Percentiles rank a stretch among this genome's conserved stretches.
Conservation (phyloP, 1,140 invertebrate genomes). For the Melitaea cinxia region DNA sequence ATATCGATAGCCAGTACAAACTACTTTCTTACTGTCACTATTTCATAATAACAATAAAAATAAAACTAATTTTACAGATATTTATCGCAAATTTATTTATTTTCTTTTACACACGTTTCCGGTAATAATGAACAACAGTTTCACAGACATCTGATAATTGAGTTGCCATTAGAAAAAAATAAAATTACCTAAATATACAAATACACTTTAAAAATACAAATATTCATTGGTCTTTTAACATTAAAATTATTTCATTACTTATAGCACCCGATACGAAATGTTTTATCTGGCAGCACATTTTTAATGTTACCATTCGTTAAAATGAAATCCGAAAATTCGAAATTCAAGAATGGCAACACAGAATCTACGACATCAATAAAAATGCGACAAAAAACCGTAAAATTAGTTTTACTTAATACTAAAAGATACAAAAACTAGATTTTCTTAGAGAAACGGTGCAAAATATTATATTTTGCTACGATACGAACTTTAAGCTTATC, state of each 20-base stretch:
- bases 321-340: background rate
- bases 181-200: background rate
- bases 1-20: constrained; percentile 8
- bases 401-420: constrained; percentile 34
- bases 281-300: background rate
- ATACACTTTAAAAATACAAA: background rate
- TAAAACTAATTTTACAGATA: constrained; percentile 23
- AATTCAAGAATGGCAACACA: background rate
- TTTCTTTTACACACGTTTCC: background rate
- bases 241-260: too few species aligned
- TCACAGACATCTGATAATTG: background rate
- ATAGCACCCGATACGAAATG: too few species aligned
- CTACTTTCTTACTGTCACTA: background rate
- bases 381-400: constrained; percentile 34
- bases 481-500: constrained; percentile 7
- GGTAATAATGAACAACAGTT: background rate
- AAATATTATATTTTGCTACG: constrained; percentile 32
- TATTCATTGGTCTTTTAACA: background rate
- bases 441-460: constrained; percentile 32
- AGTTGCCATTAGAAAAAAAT: background rate
- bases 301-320: background rate
- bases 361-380: constrained; percentile 19
- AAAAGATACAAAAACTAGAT: constrained; percentile 38
- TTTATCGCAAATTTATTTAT: constrained; percentile 20
- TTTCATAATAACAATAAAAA: constrained; percentile 4